Conservation (phyloP, 92 coral and sea anemone species). For the Diadumene lineata region DNA sequence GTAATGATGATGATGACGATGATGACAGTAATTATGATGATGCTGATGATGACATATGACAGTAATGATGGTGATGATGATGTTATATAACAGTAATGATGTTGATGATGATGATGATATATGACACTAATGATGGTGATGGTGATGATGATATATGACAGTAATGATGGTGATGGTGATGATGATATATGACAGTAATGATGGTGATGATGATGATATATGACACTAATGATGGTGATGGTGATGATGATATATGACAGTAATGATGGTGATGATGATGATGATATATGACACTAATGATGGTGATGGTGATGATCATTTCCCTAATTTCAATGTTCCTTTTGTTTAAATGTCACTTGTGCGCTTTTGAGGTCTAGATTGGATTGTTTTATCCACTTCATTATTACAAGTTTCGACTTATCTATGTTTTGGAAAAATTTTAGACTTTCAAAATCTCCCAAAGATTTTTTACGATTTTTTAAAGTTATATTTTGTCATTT, state of each 20-base stretch:
- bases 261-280: conserved; percentile 25
- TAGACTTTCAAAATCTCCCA: no score
- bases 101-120: background rate
- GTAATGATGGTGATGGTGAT: background rate
- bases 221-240: conserved; percentile 19
- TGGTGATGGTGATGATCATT: background rate
- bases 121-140: background rate
- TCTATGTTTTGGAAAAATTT: no score
- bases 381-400: no score
- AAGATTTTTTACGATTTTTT: no score
- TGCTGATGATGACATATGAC: background rate
- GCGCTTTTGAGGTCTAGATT: no score
- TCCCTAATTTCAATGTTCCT: no score
- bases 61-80: background rate
- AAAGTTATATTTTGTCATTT: no score
- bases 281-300: background rate
- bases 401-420: no score
- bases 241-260: conserved; percentile 2
- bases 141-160: background rate
- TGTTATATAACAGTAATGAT: background rate
- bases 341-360: no score
- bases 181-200: background rate
- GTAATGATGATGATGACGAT: background rate
- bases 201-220: background rate
- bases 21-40: background rate